A percentile compares a stretch with the other conserved stretches of the same genome.
Conservation (phyloP, 2,888 invertebrate species). For the Pherbina coryleti region DNA sequence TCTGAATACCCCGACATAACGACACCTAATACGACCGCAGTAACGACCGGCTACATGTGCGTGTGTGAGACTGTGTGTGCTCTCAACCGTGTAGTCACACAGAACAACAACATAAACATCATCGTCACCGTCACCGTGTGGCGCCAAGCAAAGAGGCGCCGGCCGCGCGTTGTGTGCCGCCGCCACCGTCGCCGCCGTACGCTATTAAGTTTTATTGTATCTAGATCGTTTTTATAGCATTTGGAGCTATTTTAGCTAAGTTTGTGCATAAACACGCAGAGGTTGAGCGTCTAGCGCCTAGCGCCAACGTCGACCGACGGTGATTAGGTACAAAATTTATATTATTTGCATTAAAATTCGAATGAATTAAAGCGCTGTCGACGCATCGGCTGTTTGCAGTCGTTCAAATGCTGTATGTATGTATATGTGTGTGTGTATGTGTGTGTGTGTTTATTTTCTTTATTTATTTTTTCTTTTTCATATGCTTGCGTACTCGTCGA, state of each 20-base stretch:
- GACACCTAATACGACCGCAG: not conserved
- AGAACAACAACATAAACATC: not conserved
- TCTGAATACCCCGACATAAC: not conserved
- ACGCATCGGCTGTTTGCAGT: too few relatives aligned
- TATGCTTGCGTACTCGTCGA: conserved; percentile 12
- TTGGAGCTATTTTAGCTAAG: conserved; percentile 16
- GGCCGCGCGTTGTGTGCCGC: conserved; percentile 29
- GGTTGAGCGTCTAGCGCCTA: not conserved
- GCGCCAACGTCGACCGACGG: not conserved
- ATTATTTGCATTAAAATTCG: conserved; percentile 15
- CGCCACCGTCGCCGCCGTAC: conserved; percentile 24
- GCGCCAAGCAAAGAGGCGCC: conserved; percentile 53
- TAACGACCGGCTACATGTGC: not conserved
- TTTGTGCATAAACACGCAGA: conserved; percentile 18
- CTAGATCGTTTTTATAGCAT: conserved; percentile 30
- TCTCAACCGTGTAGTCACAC: conserved; percentile 5
- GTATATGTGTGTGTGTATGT: conserved; percentile 23
- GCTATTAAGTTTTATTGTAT: conserved; percentile 45
- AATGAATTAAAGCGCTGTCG: conserved; percentile 12
- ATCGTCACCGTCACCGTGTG: conserved; percentile 40
- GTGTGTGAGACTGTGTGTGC: not conserved
- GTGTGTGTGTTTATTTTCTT: not conserved
- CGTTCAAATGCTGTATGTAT: not conserved
- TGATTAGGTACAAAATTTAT: conserved; percentile 34
- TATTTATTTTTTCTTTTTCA: not conserved